Conservation (phyloP, 2,888 invertebrate species). For the Tetragnatha montana region DNA sequence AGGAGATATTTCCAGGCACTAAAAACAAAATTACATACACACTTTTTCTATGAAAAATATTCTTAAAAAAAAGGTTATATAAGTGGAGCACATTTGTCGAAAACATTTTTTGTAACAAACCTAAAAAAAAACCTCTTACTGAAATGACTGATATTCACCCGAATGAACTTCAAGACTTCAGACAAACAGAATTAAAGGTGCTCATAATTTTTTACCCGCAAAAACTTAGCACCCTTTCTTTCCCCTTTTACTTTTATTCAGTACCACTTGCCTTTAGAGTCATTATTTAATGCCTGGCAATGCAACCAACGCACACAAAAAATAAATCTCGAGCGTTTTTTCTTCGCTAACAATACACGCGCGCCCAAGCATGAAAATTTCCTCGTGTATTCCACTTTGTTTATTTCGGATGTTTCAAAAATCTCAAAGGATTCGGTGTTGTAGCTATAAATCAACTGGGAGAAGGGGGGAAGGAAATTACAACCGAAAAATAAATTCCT, state of each 20-base stretch:
- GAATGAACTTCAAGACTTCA: neutral
- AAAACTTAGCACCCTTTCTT: neutral
- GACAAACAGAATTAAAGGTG: neutral
- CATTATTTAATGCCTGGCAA: slow-evolving; percentile 29
- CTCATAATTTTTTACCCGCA: neutral
- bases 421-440: slow-evolving; percentile 17
- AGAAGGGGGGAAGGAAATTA: slow-evolving; percentile 22
- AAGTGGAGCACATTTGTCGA: too few relatives aligned
- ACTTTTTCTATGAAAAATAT: too few relatives aligned
- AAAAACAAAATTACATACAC: too few relatives aligned
- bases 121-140: too few relatives aligned
- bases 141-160: neutral
- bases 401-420: slow-evolving; percentile 46
- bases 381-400: slow-evolving; percentile 19
- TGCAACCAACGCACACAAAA: neutral
- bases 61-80: too few relatives aligned
- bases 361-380: slow-evolving; percentile 16
- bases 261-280: slow-evolving; percentile 3
- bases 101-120: too few relatives aligned
- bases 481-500: slow-evolving; percentile 14
- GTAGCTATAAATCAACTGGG: slow-evolving; percentile 31
- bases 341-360: slow-evolving; percentile 17
- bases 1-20: too few relatives aligned
- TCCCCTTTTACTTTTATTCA: neutral
- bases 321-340: slow-evolving; percentile 14